phyloP scores from a whole-genome alignment of 2,888 invertebrate species.

The Oscheius myriophilus region DNA sequence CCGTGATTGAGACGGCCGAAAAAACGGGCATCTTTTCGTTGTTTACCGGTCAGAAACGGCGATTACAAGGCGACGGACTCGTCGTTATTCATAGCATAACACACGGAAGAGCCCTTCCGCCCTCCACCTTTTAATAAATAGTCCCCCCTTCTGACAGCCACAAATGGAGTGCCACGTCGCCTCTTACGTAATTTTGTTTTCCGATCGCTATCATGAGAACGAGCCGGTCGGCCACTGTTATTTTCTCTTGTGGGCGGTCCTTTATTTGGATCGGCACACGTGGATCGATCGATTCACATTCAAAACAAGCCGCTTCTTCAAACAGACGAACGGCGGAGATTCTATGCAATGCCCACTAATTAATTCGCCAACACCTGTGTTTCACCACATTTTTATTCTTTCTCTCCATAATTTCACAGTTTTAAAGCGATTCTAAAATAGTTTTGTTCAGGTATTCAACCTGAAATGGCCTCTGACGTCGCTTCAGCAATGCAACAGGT shows the following conservation, averaged over 20 bases:
- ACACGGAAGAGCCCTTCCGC: no score
- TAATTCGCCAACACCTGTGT: no score
- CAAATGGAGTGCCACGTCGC: no score
- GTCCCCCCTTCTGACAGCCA: no score
- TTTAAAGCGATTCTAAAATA: no score
- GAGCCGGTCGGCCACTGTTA: neutral
- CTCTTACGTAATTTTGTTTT: neutral
- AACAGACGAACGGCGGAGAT: no score
- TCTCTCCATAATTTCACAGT: neutral
- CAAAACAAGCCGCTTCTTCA: constrained; percentile 3
- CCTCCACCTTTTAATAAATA: no score
- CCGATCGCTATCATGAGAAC: neutral
- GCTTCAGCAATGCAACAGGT: constrained; percentile 24
- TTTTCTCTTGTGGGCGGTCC: neutral
- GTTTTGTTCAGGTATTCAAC: constrained; percentile 18
- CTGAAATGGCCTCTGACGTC: constrained; percentile 26
- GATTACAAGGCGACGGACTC: constrained; percentile 13
- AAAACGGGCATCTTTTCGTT: neutral
- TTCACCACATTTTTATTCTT: no score
- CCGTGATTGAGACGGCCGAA: no score
- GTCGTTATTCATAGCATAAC: constrained; percentile 14
- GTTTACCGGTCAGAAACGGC: constrained; percentile 10
- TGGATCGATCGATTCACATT: constrained; percentile 17
- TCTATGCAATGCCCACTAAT: no score
- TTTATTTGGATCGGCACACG: constrained; percentile 1